phyloP scores from a whole-genome alignment of 2,888 invertebrate species.

The Cantharis lateralis region DNA sequence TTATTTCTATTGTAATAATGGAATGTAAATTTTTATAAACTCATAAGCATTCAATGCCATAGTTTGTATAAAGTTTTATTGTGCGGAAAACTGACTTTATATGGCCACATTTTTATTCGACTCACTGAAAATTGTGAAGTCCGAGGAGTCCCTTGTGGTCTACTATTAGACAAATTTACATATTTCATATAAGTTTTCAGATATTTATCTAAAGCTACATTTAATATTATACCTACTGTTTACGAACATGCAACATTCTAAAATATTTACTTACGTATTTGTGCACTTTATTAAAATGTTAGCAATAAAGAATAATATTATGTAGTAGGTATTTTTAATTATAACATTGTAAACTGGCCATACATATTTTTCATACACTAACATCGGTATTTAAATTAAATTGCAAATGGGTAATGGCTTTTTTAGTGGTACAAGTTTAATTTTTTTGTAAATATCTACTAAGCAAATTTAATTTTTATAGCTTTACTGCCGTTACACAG shows the following conservation, averaged over 20 bases:
- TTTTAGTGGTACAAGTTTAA: not conserved
- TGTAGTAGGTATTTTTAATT: not conserved
- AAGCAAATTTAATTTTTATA: not conserved
- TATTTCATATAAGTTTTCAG: slow-evolving; percentile 53
- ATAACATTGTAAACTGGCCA: not conserved
- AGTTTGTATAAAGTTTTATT: slow-evolving; percentile 53
- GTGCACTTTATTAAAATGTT: not conserved
- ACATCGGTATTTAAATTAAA: not conserved
- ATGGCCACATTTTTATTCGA: slow-evolving; percentile 48
- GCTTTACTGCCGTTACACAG: not conserved
- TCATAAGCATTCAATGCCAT: slow-evolving; percentile 50
- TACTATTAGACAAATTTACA: slow-evolving; percentile 51
- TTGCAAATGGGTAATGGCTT: not conserved
- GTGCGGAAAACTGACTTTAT: slow-evolving; percentile 51
- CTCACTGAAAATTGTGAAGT: slow-evolving; percentile 24
- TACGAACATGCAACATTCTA: not conserved
- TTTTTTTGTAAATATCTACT: not conserved
- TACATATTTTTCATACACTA: not conserved
- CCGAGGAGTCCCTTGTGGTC: slow-evolving; percentile 40
- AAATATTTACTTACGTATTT: not conserved
- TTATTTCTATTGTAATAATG: slow-evolving; percentile 2
- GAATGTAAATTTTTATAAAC: slow-evolving; percentile 50
- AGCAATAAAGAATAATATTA: not conserved
- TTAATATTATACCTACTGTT: slow-evolving; percentile 1
- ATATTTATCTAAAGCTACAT: slow-evolving; percentile 39